Evolutionary conservation across 2,797 vertebrate genomes (phyloP).

Genomic region (Erethizon dorsatum): DNA sequence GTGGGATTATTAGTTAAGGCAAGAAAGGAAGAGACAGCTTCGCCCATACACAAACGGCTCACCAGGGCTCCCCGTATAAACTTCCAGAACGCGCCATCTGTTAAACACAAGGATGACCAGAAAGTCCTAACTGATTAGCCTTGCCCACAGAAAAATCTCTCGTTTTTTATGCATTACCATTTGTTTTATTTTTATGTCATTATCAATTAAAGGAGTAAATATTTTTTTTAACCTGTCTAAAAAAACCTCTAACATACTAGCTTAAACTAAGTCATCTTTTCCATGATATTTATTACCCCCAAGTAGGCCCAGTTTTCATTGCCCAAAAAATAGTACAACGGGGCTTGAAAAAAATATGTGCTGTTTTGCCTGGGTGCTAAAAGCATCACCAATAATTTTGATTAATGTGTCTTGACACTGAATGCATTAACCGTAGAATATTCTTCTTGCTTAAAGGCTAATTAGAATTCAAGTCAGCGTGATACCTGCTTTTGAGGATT

Average conservation of each 20-base stretch:
- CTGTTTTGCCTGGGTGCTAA: slow-evolving; percentile 83
- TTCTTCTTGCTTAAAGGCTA: slow-evolving; percentile 85
- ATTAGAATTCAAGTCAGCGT: slow-evolving; percentile 86
- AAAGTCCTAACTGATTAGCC: slow-evolving; percentile 81
- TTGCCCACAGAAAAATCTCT: slow-evolving; percentile 82
- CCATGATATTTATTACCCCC: slow-evolving; percentile 74
- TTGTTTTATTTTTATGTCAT: slow-evolving; percentile 83
- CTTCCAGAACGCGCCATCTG: slow-evolving; percentile 66
- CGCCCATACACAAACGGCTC: slow-evolving; percentile 31
- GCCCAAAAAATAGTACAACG: slow-evolving; percentile 73
- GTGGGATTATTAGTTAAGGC: background rate
- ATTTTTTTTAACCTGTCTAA: slow-evolving; percentile 77
- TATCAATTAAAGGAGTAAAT: slow-evolving; percentile 81
- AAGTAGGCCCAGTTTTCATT: slow-evolving; percentile 83
- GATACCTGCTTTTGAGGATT: slow-evolving; percentile 85
- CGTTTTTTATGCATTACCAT: slow-evolving; percentile 86
- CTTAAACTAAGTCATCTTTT: slow-evolving; percentile 81
- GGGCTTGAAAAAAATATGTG: slow-evolving; percentile 72
- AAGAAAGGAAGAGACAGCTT: background rate
- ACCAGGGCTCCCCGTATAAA: slow-evolving; percentile 69
- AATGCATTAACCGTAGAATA: slow-evolving; percentile 81
- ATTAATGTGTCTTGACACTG: slow-evolving; percentile 86
- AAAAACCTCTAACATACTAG: slow-evolving; percentile 67
- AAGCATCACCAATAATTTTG: slow-evolving; percentile 84
- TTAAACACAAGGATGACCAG: slow-evolving; percentile 58